Conservation (phyloP, 2,113 vertebrate genomes). For the Holacanthus passer region DNA sequence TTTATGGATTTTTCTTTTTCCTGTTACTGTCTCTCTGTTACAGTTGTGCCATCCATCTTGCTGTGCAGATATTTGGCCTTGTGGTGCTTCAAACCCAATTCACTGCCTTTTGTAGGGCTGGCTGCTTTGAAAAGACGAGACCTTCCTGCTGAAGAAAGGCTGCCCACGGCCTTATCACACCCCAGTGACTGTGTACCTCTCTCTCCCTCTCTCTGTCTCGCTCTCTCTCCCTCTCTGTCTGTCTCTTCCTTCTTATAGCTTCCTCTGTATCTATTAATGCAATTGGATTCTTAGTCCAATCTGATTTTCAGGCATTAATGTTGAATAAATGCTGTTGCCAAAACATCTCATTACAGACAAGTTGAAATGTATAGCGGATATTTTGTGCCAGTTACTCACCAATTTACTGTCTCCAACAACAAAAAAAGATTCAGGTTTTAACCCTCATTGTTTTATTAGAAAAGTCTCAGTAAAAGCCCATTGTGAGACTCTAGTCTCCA, state of each 20-base stretch:
- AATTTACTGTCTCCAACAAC: neutral
- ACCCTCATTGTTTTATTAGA: neutral
- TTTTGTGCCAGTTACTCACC: neutral
- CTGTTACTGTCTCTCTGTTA: slow-evolving; percentile 19
- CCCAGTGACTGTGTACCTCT: neutral
- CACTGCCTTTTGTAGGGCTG: slow-evolving; percentile 67
- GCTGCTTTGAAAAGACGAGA: slow-evolving; percentile 68
- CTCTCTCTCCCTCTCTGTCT: neutral
- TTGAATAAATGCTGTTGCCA: slow-evolving; percentile 24
- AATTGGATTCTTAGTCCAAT: slow-evolving; percentile 30
- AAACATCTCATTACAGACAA: slow-evolving; percentile 18
- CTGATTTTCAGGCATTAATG: slow-evolving; percentile 33
- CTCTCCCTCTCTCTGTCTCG: slow-evolving; percentile 1
- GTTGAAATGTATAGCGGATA: neutral
- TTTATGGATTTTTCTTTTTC: slow-evolving; percentile 57
- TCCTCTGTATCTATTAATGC: slow-evolving; percentile 26
- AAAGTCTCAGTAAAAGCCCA: neutral
- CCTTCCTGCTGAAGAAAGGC: slow-evolving; percentile 54
- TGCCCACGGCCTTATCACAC: slow-evolving; percentile 26
- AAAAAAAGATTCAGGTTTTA: neutral
- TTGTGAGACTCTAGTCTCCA: neutral
- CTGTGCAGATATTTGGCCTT: slow-evolving; percentile 74
- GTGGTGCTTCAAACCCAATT: slow-evolving; percentile 60
- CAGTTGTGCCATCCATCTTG: slow-evolving; percentile 28
- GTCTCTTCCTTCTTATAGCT: neutral